Percentiles rank a stretch among this genome's conserved stretches.
phyloP scores from a whole-genome alignment of 2,888 invertebrate species.

The Cataglyphis livida region DNA sequence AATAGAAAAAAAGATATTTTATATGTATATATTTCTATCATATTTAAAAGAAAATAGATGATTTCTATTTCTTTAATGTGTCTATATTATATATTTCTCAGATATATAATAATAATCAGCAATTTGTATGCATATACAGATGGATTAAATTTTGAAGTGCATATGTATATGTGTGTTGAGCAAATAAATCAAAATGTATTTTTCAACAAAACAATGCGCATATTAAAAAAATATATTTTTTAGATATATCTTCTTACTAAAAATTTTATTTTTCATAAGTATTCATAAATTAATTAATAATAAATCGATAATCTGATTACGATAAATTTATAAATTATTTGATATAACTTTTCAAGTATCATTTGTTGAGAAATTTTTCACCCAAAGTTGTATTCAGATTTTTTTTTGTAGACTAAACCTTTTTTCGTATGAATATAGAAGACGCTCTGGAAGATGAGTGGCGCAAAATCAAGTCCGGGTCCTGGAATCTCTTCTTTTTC shows the following conservation, averaged over 20 bases:
- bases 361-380: neutral
- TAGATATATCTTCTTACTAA: neutral
- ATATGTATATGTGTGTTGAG: neutral
- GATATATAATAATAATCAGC: neutral
- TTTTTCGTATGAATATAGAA: constrained; percentile 89
- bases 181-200: neutral
- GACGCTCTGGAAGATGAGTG: constrained; percentile 88
- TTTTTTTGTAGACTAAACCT: constrained; percentile 86
- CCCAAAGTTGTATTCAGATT: neutral
- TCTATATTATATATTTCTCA: neutral
- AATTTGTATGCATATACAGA: neutral
- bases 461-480: constrained; percentile 87
- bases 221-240: neutral
- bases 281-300: neutral
- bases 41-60: neutral
- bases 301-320: neutral
- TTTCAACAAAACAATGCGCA: neutral
- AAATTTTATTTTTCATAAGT: neutral
- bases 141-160: neutral
- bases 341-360: neutral
- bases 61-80: neutral
- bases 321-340: neutral
- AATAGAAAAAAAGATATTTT: neutral
- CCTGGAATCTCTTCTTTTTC: constrained; percentile 79
- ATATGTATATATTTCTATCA: neutral